phyloP scores from a whole-genome alignment of 2,888 invertebrate species.

The Neelides folsomi region DNA sequence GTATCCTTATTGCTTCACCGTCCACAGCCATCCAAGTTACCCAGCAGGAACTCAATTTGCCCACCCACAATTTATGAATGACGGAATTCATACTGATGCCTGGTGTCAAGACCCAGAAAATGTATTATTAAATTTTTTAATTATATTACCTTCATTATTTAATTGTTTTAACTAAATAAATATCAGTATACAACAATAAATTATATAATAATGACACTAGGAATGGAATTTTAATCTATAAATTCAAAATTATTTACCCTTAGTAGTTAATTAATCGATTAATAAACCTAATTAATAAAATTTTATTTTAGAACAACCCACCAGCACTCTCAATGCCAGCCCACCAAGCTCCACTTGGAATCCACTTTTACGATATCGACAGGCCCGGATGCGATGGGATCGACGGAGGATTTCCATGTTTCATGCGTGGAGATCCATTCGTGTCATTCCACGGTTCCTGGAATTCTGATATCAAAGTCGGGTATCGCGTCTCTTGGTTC shows the following conservation, averaged over 20 bases:
- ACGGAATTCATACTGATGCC: conserved; percentile 22
- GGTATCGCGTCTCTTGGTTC: conserved; percentile 20
- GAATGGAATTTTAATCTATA: too few relatives aligned
- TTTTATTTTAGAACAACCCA: conserved; percentile 15
- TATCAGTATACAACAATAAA: too few relatives aligned
- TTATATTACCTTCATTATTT: too few relatives aligned
- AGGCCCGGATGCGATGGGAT: conserved; percentile 9
- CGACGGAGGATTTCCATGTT: conserved; percentile 22
- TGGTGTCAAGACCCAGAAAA: conserved; percentile 22
- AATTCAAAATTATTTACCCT: too few relatives aligned
- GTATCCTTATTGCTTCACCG: conserved; percentile 27
- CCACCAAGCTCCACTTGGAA: conserved; percentile 25
- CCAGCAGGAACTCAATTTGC: conserved; percentile 23
- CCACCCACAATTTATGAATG: conserved; percentile 20
- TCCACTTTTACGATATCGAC: conserved; percentile 18
- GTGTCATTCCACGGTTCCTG: conserved; percentile 25
- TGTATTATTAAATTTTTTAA: conserved; percentile 2
- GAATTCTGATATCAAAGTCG: conserved; percentile 13
- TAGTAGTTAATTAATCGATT: too few relatives aligned
- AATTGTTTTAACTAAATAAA: too few relatives aligned
- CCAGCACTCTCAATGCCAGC: conserved; percentile 23
- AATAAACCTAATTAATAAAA: too few relatives aligned
- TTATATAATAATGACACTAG: too few relatives aligned
- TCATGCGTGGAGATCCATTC: conserved; percentile 18
- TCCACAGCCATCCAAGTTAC: conserved; percentile 13